Evolutionary conservation across 2,113 vertebrate species (phyloP).

Genomic region (Ceyx melanurus): DNA sequence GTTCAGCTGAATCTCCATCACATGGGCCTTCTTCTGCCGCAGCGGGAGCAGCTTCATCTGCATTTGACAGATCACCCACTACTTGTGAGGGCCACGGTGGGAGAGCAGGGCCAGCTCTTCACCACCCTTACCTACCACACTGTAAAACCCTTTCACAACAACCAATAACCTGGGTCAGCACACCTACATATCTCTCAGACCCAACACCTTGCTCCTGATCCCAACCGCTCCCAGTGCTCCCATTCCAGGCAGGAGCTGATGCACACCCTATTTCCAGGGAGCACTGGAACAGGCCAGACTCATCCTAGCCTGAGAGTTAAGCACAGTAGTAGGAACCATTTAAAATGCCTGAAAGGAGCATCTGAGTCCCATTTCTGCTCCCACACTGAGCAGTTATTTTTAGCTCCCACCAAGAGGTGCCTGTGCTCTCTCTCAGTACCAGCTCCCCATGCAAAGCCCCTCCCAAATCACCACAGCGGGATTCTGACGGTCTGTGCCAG

Average conservation of each 20-base stretch:
- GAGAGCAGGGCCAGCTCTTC: background rate
- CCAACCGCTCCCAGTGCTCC: background rate
- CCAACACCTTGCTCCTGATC: background rate
- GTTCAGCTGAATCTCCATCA: conserved; percentile 85
- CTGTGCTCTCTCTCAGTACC: background rate
- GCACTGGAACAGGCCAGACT: background rate
- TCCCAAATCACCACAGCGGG: rapidly evolving
- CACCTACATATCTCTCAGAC: background rate
- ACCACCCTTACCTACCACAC: background rate
- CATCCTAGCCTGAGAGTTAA: background rate
- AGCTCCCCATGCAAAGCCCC: background rate
- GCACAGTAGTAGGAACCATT: background rate
- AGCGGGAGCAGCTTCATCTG: conserved; percentile 81
- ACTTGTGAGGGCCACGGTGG: background rate
- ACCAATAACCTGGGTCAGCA: background rate
- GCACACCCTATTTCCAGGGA: background rate
- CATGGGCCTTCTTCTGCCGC: conserved; percentile 82
- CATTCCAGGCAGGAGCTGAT: background rate
- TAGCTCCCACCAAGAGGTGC: background rate
- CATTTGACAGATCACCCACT: background rate
- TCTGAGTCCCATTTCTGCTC: background rate
- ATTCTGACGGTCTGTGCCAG: background rate
- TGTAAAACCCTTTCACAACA: background rate
- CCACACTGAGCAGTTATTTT: background rate
- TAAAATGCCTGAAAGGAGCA: background rate